Conservation (phyloP, 2,888 invertebrate genomes). For the Pinctada fucata region DNA sequence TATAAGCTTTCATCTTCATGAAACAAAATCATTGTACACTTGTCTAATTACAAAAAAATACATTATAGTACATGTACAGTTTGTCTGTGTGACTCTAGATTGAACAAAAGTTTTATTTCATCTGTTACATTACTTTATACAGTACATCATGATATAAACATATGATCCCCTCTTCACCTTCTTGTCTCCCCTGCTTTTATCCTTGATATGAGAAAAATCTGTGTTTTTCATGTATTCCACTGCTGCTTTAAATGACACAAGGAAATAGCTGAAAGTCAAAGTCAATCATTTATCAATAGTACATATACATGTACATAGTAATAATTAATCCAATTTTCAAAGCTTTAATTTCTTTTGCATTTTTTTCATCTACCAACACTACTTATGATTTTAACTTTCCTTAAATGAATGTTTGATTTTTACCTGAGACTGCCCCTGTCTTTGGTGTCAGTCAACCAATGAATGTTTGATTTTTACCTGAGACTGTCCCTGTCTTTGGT, state of each 20-base stretch:
- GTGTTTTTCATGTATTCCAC: slow-evolving; percentile 70
- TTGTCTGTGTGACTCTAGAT: too few species aligned
- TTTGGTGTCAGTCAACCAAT: slow-evolving; percentile 66
- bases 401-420: slow-evolving; percentile 50
- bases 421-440: slow-evolving; percentile 71
- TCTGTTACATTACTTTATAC: too few species aligned
- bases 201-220: slow-evolving; percentile 62
- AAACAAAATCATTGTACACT: too few species aligned
- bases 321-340: too few species aligned
- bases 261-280: slow-evolving; percentile 65
- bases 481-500: slow-evolving; percentile 69
- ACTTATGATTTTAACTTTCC: slow-evolving; percentile 43
- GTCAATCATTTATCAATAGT: neutral
- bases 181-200: slow-evolving; percentile 49
- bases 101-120: too few species aligned
- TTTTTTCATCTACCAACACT: neutral
- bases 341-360: neutral
- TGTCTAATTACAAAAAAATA: too few species aligned
- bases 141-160: neutral
- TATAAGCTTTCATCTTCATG: too few species aligned
- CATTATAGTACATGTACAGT: too few species aligned
- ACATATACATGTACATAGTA: too few species aligned
- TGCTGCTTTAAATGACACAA: slow-evolving; percentile 75
- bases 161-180: slow-evolving; percentile 47
- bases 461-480: slow-evolving; percentile 51